Evolutionary conservation across 2,888 invertebrate genomes (phyloP).

Genomic region (Digitonthophagus gazella): DNA sequence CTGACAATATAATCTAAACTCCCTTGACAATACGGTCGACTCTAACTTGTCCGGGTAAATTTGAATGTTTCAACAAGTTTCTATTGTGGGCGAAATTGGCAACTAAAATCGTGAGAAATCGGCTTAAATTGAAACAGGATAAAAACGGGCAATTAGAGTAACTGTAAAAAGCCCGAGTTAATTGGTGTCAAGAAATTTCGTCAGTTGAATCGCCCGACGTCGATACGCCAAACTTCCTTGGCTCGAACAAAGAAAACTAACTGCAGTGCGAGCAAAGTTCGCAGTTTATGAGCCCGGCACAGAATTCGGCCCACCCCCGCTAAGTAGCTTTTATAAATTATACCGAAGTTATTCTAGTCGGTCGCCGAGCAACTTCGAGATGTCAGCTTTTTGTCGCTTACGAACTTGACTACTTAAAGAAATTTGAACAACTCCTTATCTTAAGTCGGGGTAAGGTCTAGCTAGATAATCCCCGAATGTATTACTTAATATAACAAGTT

Average conservation of each 20-base stretch:
- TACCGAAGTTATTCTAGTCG: neutral
- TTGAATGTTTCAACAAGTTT: neutral
- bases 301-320: neutral
- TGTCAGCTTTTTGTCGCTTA: neutral
- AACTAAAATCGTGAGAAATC: neutral
- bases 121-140: neutral
- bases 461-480: neutral
- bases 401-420: neutral
- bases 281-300: neutral
- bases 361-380: neutral
- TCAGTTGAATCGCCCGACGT: too few species aligned
- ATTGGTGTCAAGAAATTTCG: neutral
- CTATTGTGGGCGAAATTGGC: neutral
- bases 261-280: neutral
- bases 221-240: neutral
- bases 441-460: neutral
- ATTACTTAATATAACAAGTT: neutral
- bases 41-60: neutral
- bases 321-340: neutral
- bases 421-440: neutral
- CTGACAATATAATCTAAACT: neutral
- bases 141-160: too few species aligned
- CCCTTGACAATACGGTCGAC: neutral
- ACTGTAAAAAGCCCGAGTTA: neutral
- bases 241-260: neutral